phyloP scores from a whole-genome alignment of 2,888 invertebrate genomes.

The Caenorhabditis japonica region DNA sequence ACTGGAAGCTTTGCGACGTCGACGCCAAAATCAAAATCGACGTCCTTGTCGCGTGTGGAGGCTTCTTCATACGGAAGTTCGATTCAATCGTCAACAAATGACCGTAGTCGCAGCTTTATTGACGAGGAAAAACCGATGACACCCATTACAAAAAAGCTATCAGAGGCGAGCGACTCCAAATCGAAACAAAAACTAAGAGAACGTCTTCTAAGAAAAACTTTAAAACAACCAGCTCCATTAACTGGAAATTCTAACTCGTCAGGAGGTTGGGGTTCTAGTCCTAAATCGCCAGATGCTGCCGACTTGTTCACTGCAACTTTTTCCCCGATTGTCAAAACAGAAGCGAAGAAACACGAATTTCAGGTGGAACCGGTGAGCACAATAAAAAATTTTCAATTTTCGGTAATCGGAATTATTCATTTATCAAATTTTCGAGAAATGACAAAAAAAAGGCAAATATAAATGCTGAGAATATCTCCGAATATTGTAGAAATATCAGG shows the following conservation, averaged over 20 bases:
- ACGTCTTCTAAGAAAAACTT: slow-evolving; percentile 56
- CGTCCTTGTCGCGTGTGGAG: background rate
- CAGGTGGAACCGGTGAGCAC: background rate
- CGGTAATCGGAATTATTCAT: too few species aligned
- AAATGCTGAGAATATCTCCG: too few species aligned
- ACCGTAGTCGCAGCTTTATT: slow-evolving; percentile 56
- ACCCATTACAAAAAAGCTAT: slow-evolving; percentile 56
- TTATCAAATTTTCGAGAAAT: too few species aligned
- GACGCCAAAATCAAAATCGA: slow-evolving; percentile 33
- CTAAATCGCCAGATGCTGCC: background rate
- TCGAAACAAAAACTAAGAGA: slow-evolving; percentile 63
- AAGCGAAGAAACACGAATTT: background rate
- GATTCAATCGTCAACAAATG: slow-evolving; percentile 10
- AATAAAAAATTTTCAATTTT: background rate
- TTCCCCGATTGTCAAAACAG: slow-evolving; percentile 30
- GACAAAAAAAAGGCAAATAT: too few species aligned
- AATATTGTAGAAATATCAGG: too few species aligned
- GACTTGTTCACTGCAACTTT: slow-evolving; percentile 23
- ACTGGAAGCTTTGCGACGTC: too few species aligned
- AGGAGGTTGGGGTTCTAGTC: slow-evolving; percentile 27
- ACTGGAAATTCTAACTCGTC: background rate
- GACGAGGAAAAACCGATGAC: slow-evolving; percentile 31
- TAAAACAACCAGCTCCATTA: slow-evolving; percentile 2
- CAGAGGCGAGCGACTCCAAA: slow-evolving; percentile 23
- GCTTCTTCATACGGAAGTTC: slow-evolving; percentile 12